Conservation (phyloP, 2,888 invertebrate species). For the Podotricha telesiphe region DNA sequence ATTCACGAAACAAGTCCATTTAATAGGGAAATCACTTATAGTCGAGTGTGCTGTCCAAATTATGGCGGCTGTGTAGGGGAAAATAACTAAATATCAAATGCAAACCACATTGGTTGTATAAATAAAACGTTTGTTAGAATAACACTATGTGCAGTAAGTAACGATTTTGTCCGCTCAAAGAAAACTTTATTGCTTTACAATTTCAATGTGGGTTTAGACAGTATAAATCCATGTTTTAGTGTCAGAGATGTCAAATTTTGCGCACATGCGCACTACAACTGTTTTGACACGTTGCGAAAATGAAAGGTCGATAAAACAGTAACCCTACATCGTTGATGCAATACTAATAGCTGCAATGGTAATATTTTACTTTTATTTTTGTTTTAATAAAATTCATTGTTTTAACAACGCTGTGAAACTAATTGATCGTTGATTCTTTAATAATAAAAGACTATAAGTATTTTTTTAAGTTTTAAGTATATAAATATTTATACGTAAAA, state of each 20-base stretch:
- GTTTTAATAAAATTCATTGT: too few relatives aligned
- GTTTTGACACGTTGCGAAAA: conserved; percentile 60
- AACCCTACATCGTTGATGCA: conserved; percentile 16
- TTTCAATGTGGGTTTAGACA: conserved; percentile 42
- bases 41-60: conserved; percentile 47
- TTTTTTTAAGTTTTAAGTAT: background rate
- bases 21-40: conserved; percentile 36
- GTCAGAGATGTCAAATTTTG: conserved; percentile 65
- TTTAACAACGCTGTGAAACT: too few relatives aligned
- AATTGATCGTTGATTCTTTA: too few relatives aligned
- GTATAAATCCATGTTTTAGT: conserved; percentile 52
- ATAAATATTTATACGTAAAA: background rate
- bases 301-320: conserved; percentile 70
- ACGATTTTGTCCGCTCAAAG: conserved; percentile 25
- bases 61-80: conserved; percentile 62
- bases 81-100: conserved; percentile 28
- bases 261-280: conserved; percentile 64
- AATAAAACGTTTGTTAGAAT: conserved; percentile 20
- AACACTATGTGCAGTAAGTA: conserved; percentile 25
- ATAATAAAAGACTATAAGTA: too few relatives aligned
- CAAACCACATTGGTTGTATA: background rate
- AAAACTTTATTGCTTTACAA: conserved; percentile 47
- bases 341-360: background rate
- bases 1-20: conserved; percentile 35
- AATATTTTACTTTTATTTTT: background rate